Evolutionary conservation across 1,140 invertebrate species (phyloP).

Genomic region (Nasonia giraulti): DNA sequence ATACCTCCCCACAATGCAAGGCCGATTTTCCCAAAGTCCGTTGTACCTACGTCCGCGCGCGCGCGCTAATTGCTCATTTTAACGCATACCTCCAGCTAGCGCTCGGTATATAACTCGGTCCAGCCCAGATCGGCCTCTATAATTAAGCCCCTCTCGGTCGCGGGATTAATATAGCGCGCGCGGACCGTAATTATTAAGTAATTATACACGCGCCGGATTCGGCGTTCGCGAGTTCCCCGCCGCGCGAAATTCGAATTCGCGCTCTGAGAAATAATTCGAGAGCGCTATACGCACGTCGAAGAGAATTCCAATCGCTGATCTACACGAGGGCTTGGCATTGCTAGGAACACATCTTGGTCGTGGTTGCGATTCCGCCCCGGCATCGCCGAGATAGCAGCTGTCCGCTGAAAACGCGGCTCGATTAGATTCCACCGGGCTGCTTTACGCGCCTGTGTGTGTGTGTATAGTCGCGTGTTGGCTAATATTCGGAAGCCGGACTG

Average conservation of each 20-base stretch:
- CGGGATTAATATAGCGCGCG: not conserved
- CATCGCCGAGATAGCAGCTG: not conserved
- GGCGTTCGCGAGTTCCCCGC: not conserved
- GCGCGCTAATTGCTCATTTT: slow-evolving; percentile 14
- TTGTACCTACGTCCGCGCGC: not conserved
- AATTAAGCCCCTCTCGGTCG: not conserved
- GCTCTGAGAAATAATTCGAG: not conserved
- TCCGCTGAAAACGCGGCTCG: not conserved
- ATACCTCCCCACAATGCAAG: not conserved
- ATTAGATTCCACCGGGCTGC: not conserved
- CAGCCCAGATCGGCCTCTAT: no score
- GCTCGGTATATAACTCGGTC: no score
- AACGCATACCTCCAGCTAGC: no score
- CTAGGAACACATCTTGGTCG: not conserved
- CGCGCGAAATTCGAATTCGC: not conserved
- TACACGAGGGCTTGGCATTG: not conserved
- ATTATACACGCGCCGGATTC: not conserved
- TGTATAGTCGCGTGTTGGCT: no score
- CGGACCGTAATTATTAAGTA: slow-evolving; percentile 1
- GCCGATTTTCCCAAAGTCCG: not conserved
- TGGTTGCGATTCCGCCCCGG: not conserved
- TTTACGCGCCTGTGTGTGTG: not conserved
- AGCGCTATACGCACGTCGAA: not conserved
- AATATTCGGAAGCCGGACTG: no score
- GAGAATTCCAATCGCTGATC: not conserved